Conservation (phyloP, 2,797 vertebrate species). For the Myiotriccus ornatus region DNA sequence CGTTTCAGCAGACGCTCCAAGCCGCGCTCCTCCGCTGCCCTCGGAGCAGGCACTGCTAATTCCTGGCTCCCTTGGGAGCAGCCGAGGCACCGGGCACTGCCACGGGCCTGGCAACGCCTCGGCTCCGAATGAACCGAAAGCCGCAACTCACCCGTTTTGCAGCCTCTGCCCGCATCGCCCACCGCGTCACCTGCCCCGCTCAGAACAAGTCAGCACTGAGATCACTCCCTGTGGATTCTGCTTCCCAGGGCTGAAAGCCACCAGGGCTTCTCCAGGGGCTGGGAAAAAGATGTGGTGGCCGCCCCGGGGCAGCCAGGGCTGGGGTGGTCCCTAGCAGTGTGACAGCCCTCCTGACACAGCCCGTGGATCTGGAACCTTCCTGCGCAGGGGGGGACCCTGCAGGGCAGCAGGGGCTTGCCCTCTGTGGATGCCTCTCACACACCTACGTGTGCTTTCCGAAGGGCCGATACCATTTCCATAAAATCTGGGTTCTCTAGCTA, state of each 20-base stretch:
- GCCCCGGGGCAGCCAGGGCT: not conserved
- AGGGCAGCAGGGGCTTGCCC: not conserved
- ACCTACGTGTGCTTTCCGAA: not conserved
- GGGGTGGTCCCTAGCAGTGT: not conserved
- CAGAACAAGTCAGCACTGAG: accelerated
- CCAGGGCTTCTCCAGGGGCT: not conserved
- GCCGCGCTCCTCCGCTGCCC: not conserved
- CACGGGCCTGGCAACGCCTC: conserved; percentile 68
- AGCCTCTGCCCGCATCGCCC: conserved; percentile 25
- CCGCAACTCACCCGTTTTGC: conserved; percentile 53
- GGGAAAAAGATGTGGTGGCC: not conserved
- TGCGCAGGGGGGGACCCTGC: accelerated
- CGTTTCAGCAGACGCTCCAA: not conserved
- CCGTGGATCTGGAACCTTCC: accelerated
- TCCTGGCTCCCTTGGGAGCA: conserved; percentile 66
- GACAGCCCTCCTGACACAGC: not conserved
- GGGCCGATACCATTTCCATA: conserved; percentile 57
- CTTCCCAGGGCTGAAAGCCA: not conserved
- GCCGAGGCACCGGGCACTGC: conserved; percentile 58
- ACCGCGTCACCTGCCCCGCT: not conserved
- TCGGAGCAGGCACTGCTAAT: conserved; percentile 57
- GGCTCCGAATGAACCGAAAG: conserved; percentile 42
- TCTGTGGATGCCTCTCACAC: not conserved
- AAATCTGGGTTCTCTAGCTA: conserved; percentile 72
- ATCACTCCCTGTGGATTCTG: not conserved